Evolutionary conservation across 1,140 invertebrate species (phyloP), one percentile per base, ranked within the genome.

Genomic region (Scaptomyza hsui): DNA sequence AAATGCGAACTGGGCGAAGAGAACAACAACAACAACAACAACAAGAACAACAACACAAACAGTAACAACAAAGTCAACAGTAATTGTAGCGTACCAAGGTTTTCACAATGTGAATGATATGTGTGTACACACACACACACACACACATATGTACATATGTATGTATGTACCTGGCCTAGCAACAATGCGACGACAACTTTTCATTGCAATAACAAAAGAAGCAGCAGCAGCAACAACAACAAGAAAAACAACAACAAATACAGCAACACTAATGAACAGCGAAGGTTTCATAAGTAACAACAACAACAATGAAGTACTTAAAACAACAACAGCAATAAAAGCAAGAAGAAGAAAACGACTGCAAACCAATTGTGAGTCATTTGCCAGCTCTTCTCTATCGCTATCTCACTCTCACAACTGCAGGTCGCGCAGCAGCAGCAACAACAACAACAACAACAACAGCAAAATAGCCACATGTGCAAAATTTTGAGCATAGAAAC

Each of bases 401-500:
- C 61, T n/a, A 37, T 37, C 32, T 42, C 13, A 1, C 15, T n/a
- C 44, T 32, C 35, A 42, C 45, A 61, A 75, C 56, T 82, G 72
- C 79, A 82, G 61, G 57, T 78, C 47, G 47, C 39, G 18, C 62
- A 76, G 41, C 57, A 72, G 60, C 63, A 74, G 57, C 52, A 76
- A 39, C 45, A 81, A 39, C 49, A 75, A 72, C 59, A 75, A 67
- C 55, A 62, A 39, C 45, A 81, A 39, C 49, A 75, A 72, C 59
- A 75, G 62, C 55, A 62, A 48, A 85, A 64, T 56, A 76, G 81
- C 73, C 81, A 85, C 81, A 85, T 85, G 81, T 85, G 81, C 81
- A 86, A 86, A 85, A 85, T 76, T 88, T 86, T 61, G 72, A 88
- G 81, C 81, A 85, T 85, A 81, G 82, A 85, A 85, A 85, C 81